phyloP scores from a whole-genome alignment of 2,888 invertebrate species.

The Cordilura impudica region DNA sequence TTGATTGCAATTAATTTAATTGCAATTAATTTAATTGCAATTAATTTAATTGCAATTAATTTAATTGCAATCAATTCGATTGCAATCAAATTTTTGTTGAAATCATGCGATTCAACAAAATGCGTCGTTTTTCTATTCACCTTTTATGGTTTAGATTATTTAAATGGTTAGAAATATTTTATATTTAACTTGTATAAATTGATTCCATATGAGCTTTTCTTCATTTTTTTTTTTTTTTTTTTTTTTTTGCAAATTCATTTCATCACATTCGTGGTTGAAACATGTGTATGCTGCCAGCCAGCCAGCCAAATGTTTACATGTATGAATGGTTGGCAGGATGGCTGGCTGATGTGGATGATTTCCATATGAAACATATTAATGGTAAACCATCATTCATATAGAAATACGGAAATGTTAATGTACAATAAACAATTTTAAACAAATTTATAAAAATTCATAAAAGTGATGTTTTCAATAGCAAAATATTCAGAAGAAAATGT shows the following conservation, averaged over 20 bases:
- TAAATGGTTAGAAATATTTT: not conserved
- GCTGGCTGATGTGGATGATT: too few species aligned
- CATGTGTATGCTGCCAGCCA: not conserved
- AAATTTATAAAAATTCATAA: too few species aligned
- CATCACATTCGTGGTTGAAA: not conserved
- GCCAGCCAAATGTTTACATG: not conserved
- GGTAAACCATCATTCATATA: not conserved
- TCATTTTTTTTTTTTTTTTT: not conserved
- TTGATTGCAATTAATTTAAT: too few species aligned
- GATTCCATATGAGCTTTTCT: not conserved
- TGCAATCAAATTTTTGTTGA: too few species aligned
- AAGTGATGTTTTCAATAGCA: too few species aligned
- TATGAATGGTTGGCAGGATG: not conserved
- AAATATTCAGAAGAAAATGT: too few species aligned
- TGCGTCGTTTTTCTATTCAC: not conserved
- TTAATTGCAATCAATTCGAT: too few species aligned
- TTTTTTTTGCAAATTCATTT: not conserved
- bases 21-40: too few species aligned
- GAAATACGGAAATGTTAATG: too few species aligned
- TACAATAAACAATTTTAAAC: too few species aligned
- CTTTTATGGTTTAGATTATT: not conserved
- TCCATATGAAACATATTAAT: not conserved
- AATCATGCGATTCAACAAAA: too few species aligned
- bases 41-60: too few species aligned
- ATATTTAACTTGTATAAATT: not conserved